phyloP scores from a whole-genome alignment of 2,888 invertebrate genomes.

The Trilocha varians region DNA sequence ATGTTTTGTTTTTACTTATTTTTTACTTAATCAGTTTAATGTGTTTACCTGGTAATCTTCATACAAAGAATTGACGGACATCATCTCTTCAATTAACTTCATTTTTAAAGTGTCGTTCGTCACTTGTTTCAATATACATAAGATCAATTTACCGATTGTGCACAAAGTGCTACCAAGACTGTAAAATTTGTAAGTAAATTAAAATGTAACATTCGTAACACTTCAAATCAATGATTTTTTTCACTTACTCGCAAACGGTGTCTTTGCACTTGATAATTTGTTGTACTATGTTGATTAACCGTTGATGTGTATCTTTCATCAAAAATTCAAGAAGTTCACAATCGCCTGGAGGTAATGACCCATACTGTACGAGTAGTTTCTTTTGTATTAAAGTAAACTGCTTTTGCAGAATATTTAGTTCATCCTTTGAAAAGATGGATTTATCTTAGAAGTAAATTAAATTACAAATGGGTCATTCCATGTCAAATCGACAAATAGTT shows the following conservation, averaged over 20 bases:
- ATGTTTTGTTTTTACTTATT: too few relatives aligned
- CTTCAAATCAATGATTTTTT: not conserved
- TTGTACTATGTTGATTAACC: slow-evolving; percentile 65
- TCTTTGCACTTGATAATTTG: slow-evolving; percentile 58
- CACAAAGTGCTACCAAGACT: slow-evolving; percentile 48
- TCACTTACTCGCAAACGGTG: slow-evolving; percentile 39
- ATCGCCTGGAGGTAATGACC: slow-evolving; percentile 84
- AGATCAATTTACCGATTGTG: slow-evolving; percentile 42
- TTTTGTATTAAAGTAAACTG: slow-evolving; percentile 87
- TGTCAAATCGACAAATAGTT: too few relatives aligned
- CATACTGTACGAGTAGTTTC: slow-evolving; percentile 82
- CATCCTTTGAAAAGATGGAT: slow-evolving; percentile 40
- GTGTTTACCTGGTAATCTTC: slow-evolving; percentile 51
- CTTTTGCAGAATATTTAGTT: slow-evolving; percentile 71
- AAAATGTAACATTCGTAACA: slow-evolving; percentile 1
- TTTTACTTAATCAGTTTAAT: too few relatives aligned
- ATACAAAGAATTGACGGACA: slow-evolving; percentile 45
- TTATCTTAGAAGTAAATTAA: too few relatives aligned
- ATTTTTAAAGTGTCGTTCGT: slow-evolving; percentile 41
- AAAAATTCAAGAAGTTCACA: slow-evolving; percentile 81
- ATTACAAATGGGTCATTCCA: too few relatives aligned
- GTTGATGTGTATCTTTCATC: slow-evolving; percentile 79
- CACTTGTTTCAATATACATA: slow-evolving; percentile 37
- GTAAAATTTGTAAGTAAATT: slow-evolving; percentile 15
- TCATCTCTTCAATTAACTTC: slow-evolving; percentile 53